Evolutionary conservation across 2,888 invertebrate genomes (phyloP), one percentile per base, ranked within the genome.

Genomic region (Synanthedon formicaeformis): DNA sequence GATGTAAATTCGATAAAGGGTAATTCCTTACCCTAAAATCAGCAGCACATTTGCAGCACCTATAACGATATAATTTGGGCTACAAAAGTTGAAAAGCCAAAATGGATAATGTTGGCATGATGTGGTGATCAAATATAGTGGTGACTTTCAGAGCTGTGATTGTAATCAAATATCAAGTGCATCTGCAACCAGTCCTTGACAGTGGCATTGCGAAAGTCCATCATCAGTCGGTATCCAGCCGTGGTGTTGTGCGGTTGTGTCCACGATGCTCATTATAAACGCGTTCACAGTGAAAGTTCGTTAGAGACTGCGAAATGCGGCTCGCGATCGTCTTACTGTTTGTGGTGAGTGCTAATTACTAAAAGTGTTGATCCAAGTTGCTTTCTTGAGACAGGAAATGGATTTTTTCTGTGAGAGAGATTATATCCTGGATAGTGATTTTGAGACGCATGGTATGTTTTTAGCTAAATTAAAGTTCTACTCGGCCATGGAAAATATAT

Each of bases 301-400:
- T 73, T 83, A 84, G 78, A 69, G 52, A 67, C 70, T 67, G 71
- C 74, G 81, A 81, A 78, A 84, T 84, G 84, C 81, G 81, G 77
- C 72, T 79, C 73, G 80, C 81, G 74, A 78, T 84, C 78, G 81
- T 78, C 78, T 78, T 84, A 76, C 78, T 87, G 78, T 79, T 85
- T 83, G 82, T 85, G 87, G 87, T 87, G 87, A 87, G 87, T 87
- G 83, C 70, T 74, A 75, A 78, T 77, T 78, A 75, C 71, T 72
- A 71, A 71, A 79, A 78, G 78, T 80, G 81, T 66, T 73, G 71
- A 72, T 67, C 63, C 64, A 69, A 71, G 73, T 72, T 74, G 76
- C 67, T 71, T 68, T 69, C 67, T 71, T 64, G 8, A 49, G 16
- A 16, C 45, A 16, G 49, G 18, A 18, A 23, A 49, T 49, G 49